A percentile compares a stretch with the other conserved stretches of the same genome.
phyloP scores from a whole-genome alignment of 2,797 vertebrate species.

The Anguilla pacifica region DNA sequence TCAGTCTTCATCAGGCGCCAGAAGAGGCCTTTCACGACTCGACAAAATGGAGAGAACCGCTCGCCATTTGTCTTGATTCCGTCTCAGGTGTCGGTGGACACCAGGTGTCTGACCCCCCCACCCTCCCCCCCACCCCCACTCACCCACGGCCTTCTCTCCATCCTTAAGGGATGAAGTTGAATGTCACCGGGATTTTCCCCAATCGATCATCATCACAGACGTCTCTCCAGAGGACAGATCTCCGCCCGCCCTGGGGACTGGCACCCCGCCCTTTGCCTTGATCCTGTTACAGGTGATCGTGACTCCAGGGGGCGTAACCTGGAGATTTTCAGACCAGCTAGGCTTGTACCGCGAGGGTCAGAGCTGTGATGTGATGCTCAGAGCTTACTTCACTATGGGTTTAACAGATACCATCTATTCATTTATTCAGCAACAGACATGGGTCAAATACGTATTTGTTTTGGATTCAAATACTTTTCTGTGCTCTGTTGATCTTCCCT shows the following conservation, averaged over 20 bases:
- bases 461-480: no score
- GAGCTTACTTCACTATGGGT: not conserved
- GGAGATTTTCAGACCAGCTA: not conserved
- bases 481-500: no score
- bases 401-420: not conserved
- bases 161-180: slow-evolving; percentile 39
- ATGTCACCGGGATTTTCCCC: slow-evolving; percentile 23
- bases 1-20: slow-evolving; percentile 55
- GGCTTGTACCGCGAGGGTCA: not conserved
- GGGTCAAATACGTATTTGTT: no score
- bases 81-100: slow-evolving; percentile 46
- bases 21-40: slow-evolving; percentile 36
- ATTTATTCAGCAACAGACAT: no score
- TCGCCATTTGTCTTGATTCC: slow-evolving; percentile 58
- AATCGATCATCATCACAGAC: slow-evolving; percentile 41
- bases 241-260: slow-evolving; percentile 29
- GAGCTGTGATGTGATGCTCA: not conserved
- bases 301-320: not conserved
- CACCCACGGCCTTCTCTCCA: slow-evolving; percentile 43
- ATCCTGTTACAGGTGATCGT: slow-evolving; percentile 26
- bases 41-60: slow-evolving; percentile 40
- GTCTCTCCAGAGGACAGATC: slow-evolving; percentile 29
- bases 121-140: not conserved
- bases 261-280: slow-evolving; percentile 33
- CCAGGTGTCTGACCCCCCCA: slow-evolving; percentile 30